Evolutionary conservation across 1,140 invertebrate species (phyloP), one percentile per base, ranked within the genome.

Genomic region (Frieseomelitta varia): DNA sequence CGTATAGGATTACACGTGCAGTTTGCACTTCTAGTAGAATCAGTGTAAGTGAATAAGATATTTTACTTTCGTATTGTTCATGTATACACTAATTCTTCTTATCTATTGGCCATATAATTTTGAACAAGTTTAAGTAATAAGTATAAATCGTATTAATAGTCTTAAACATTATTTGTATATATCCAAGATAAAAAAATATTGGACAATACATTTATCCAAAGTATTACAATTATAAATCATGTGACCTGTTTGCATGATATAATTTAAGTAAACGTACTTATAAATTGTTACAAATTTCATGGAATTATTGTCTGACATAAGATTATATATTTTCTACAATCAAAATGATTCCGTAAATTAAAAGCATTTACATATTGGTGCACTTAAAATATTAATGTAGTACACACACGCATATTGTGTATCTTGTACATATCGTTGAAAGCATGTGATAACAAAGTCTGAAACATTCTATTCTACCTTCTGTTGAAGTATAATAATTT

Each of bases 401-500:
- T 79, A 71, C n/a, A 47, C 58, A 53, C 61, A 47, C 39, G 0
- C 39, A 51, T 56, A 30, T 30, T 79, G 79, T 72, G 56, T 80
- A 73, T 74, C 71, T 67, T 80, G 83, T 84, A 84, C 68, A 80
- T 80, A 80, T 84, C 69, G n/a, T 84, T 84, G 30, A 84, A 80
- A 84, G 47, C 56, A 85, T 82, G 80, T 85, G 80, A 79, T 79
- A 85, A 80, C 19, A 24, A 80, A 85, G 61, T 82, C 77, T 75
- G 61, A 81, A 61, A 84, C 19, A 73, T 53, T 65, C 63, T 79
- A 80, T 11, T 15, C 21, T 61, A 39, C 47, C 1, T 61, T 75
- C 47, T 39, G 3, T 73, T 19, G 30, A 34, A 78, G 51, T 34
- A 47, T 58, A 58, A 27, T 85, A 75, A 39, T 74, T 81, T 75